phyloP scores from a whole-genome alignment of 2,113 vertebrate genomes.

The Gallinago undulata region DNA sequence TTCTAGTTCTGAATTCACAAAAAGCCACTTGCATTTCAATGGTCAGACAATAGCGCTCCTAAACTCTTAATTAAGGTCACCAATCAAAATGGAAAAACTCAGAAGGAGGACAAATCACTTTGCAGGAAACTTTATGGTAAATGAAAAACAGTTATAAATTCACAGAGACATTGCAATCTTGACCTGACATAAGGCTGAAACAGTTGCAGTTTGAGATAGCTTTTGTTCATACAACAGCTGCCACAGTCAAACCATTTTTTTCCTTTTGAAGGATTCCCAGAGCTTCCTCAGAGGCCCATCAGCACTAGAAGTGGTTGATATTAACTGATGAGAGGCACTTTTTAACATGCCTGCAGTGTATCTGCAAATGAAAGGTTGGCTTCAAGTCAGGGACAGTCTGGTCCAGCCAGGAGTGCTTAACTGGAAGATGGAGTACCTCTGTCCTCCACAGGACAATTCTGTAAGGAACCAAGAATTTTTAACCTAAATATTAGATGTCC shows the following conservation, averaged over 20 bases:
- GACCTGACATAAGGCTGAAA: neutral
- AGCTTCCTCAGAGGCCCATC: neutral
- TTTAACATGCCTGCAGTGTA: neutral
- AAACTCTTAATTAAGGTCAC: neutral
- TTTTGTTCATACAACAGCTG: neutral
- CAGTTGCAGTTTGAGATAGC: neutral
- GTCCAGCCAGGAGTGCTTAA: neutral
- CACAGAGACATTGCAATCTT: neutral
- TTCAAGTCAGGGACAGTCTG: neutral
- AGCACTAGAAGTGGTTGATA: neutral
- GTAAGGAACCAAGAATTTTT: neutral
- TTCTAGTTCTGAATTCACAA: neutral
- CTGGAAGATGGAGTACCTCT: fast-evolving
- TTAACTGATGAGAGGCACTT: neutral
- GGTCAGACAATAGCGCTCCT: neutral
- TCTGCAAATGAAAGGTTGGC: neutral
- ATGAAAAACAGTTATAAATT: neutral
- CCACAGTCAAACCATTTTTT: neutral
- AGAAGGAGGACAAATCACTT: neutral
- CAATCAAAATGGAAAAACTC: neutral
- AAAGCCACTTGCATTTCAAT: neutral
- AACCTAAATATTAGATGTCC: neutral
- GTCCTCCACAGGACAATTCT: neutral
- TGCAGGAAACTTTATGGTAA: neutral
- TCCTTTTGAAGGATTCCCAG: neutral